A percentile compares a stretch with the other conserved stretches of the same genome.
Evolutionary conservation across 2,113 vertebrate genomes (phyloP).

Genomic region (Neomonachus schauinslandi): DNA sequence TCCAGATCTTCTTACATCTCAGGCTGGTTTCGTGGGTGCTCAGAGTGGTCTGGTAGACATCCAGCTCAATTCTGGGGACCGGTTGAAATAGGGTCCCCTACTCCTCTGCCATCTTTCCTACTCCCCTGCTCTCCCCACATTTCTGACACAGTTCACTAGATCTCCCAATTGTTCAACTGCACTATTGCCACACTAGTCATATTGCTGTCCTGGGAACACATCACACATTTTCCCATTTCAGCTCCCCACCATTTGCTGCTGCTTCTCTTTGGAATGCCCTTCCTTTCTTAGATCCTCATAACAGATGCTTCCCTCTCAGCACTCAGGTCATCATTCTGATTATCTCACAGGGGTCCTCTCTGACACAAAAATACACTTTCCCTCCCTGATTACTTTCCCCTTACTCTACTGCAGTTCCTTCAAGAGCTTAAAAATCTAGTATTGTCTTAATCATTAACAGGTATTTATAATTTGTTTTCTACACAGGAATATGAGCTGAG

Average conservation of each 20-base stretch:
- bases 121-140: too few species aligned
- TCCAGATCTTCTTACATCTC: too few species aligned
- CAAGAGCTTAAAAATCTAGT: not conserved
- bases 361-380: not conserved
- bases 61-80: too few species aligned
- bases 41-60: too few species aligned
- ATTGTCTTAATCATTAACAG: not conserved
- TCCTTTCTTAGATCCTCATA: not conserved
- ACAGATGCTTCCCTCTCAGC: not conserved
- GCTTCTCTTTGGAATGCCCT: not conserved
- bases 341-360: not conserved
- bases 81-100: too few species aligned
- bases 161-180: not conserved
- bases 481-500: not conserved
- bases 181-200: rapidly evolving
- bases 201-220: not conserved
- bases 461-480: not conserved
- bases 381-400: not conserved
- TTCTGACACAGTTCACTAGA: not conserved
- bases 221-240: not conserved
- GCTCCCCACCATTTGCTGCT: not conserved
- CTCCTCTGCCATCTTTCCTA: too few species aligned
- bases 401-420: not conserved
- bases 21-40: too few species aligned
- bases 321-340: not conserved